Evolutionary conservation across 2,797 vertebrate species (phyloP).

Genomic region (Squalus acanthias): DNA sequence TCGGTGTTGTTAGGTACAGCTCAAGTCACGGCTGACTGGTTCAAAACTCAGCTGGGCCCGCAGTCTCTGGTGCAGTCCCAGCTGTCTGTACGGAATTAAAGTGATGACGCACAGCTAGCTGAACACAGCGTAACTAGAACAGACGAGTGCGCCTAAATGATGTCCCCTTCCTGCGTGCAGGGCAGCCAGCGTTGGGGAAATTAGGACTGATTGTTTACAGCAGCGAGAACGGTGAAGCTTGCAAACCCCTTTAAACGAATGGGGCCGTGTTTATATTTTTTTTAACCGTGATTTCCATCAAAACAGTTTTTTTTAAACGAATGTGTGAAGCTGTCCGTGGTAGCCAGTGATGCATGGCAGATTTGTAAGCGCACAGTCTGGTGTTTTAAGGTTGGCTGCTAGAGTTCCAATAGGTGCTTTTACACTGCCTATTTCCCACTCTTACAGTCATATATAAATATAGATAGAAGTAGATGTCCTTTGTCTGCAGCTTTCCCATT

Average conservation of each 20-base stretch:
- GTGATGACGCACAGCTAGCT: not conserved
- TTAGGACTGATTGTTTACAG: not conserved
- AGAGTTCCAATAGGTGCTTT: not conserved
- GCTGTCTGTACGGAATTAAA: not conserved
- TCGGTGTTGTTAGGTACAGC: not conserved
- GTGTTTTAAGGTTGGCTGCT: not conserved
- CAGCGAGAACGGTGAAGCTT: not conserved
- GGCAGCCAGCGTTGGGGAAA: not conserved
- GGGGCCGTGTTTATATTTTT: not conserved
- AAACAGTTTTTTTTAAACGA: not conserved
- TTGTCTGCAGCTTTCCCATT: not conserved
- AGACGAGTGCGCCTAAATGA: not conserved
- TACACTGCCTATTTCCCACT: not conserved
- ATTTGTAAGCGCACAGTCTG: not conserved
- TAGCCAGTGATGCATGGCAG: not conserved
- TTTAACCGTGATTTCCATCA: not conserved
- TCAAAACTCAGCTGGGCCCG: not conserved
- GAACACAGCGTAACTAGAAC: not conserved
- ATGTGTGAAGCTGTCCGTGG: not conserved
- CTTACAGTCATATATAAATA: not conserved
- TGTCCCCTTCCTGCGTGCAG: not conserved
- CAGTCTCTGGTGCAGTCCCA: not conserved
- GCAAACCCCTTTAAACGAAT: not conserved
- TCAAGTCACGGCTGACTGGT: not conserved
- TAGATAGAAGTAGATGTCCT: too few species aligned